Percentiles rank a stretch among this genome's conserved stretches.
These are phyloP conservation scores for Ammodytes marinus DNA, from an alignment of 2,113 vertebrate species.

Conservation along the genomic window DNA sequence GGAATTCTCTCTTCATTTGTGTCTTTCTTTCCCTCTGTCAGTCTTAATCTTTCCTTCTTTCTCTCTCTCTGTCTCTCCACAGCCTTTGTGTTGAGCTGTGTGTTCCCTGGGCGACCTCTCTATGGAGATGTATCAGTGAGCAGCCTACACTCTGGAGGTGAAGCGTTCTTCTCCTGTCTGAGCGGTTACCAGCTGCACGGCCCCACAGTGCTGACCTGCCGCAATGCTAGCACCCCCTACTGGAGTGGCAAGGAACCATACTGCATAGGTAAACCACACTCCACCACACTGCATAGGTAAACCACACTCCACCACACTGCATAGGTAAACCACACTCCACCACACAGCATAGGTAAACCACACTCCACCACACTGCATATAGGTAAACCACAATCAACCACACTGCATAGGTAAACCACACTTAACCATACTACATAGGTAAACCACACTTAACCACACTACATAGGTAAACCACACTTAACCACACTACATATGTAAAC, in stretches of 20 bases:
- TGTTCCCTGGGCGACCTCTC: slow-evolving; percentile 88
- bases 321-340: too few species aligned
- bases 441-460: too few species aligned
- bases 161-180: slow-evolving; percentile 90
- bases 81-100: slow-evolving; percentile 94
- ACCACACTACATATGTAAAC: too few species aligned
- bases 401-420: too few species aligned
- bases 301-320: too few species aligned
- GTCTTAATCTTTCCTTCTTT: not conserved
- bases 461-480: too few species aligned
- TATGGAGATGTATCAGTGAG: slow-evolving; percentile 92
- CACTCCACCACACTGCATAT: too few species aligned
- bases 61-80: slow-evolving; percentile 30
- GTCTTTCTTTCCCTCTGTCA: not conserved
- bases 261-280: slow-evolving; percentile 85
- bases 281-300: too few species aligned
- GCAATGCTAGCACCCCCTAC: slow-evolving; percentile 93
- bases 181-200: slow-evolving; percentile 92
- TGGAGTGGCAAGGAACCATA: slow-evolving; percentile 90
- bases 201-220: slow-evolving; percentile 85
- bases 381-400: too few species aligned
- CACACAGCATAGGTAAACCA: too few species aligned
- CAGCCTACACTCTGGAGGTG: slow-evolving; percentile 92
- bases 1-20: not conserved
- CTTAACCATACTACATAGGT: too few species aligned